Base-by-base conservation (phyloP, 2,888 invertebrate species). In the Cheilosia variabilis region DNA sequence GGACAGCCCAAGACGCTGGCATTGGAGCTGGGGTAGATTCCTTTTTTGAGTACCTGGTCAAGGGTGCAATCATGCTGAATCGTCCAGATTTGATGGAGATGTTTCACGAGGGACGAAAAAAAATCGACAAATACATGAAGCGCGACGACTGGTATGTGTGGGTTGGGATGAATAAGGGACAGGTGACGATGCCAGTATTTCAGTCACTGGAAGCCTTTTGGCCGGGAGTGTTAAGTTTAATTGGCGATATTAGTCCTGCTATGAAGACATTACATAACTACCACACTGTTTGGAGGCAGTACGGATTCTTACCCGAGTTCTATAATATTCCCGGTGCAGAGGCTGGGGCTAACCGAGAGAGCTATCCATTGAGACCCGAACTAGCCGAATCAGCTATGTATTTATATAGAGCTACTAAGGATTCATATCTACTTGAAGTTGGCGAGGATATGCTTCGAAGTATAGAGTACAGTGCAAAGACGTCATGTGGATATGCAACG, bases 131-230 rank as follows among this genome's bases (percentile, higher is more conserved):
- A 89, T 96, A 97, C 90, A 93, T 99, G 89, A 96, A 97, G 89
- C 96, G 96, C 89, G 98, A 98, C 89, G 99, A 99, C 91, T 99
- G 99, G 99, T 98, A 98, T 91, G 95, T 99, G 89, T 99, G 99
- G 99, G 99, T 98, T 0, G 97, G 98, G n/a, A 99, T 99, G 99
- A 95, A 96, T 57, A 97, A 98, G 89, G 99, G 92, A 0, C 97
- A 97, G 90, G 97, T 99, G 6, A 98, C 99, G 0, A 93, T 98
- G 89, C 99, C 99, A 0, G 97, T 99, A n/a, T 99, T 99, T 92
- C 99, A 99, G 91, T 99, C 98, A 0, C 93, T 99, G 24, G 99
- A 99, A 93, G 97, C 99, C 0, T 99, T 97, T 91, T 99, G 99
- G 98, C 99, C 99, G 0, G 99, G 99, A 0, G 94, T 99, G 34